Evolutionary conservation across 2,113 vertebrate species (phyloP).

Genomic region (Coracopsis vasa): DNA sequence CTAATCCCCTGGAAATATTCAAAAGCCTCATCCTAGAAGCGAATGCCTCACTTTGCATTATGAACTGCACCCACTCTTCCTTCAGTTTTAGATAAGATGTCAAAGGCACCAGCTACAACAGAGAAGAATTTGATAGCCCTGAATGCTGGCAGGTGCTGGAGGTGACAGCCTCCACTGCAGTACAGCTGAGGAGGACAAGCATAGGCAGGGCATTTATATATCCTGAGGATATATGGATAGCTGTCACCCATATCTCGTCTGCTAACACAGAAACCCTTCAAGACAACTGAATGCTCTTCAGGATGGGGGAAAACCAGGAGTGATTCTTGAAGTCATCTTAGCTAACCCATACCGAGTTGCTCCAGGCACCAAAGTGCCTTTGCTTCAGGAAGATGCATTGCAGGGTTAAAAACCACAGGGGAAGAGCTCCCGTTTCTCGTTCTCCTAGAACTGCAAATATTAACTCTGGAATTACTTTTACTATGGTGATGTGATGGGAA

Average conservation of each 20-base stretch:
- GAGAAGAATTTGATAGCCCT: neutral
- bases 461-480: neutral
- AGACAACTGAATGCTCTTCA: neutral
- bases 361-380: neutral
- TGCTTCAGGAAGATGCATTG: neutral
- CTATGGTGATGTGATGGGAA: neutral
- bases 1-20: neutral
- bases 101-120: neutral
- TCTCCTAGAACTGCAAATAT: neutral
- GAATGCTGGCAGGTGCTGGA: neutral
- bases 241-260: rapidly evolving
- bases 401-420: neutral
- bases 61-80: neutral
- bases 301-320: neutral
- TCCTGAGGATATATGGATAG: rapidly evolving
- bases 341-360: neutral
- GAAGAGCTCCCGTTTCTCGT: neutral
- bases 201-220: rapidly evolving
- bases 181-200: neutral
- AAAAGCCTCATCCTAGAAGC: neutral
- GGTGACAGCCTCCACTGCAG: neutral
- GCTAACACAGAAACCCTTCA: neutral
- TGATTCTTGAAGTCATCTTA: neutral
- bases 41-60: neutral
- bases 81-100: rapidly evolving